phyloP scores from a whole-genome alignment of 2,113 vertebrate species.

The Callorhinus ursinus region DNA sequence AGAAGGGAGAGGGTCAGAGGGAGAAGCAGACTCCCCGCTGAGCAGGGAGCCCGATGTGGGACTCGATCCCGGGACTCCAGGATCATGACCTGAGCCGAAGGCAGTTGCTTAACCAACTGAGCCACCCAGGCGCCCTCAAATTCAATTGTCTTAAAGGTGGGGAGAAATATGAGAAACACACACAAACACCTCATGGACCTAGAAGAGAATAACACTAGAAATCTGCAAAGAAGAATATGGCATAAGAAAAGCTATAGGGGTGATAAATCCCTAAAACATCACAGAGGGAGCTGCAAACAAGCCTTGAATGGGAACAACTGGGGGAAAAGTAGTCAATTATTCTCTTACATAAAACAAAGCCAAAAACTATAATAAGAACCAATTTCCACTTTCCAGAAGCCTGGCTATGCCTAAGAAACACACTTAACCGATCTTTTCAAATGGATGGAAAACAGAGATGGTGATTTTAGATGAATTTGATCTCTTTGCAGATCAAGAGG shows the following conservation, averaged over 20 bases:
- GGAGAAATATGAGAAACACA: neutral
- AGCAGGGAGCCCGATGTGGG: too few relatives aligned
- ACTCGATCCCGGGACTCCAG: too few relatives aligned
- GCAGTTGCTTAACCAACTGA: too few relatives aligned
- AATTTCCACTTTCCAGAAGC: constrained; percentile 41
- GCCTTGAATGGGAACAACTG: neutral
- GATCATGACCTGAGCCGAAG: too few relatives aligned
- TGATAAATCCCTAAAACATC: neutral
- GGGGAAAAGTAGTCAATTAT: neutral
- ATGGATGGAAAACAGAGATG: constrained; percentile 14
- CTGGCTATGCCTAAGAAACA: neutral
- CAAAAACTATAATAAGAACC: neutral
- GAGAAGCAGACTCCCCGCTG: too few relatives aligned
- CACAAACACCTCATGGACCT: neutral
- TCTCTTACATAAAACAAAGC: constrained; percentile 16
- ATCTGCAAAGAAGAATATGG: neutral
- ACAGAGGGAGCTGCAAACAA: neutral
- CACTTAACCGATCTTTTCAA: constrained; percentile 24
- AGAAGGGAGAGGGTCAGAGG: too few relatives aligned
- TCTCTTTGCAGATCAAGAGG: constrained; percentile 10
- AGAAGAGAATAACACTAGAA: neutral
- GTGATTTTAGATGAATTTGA: constrained; percentile 22
- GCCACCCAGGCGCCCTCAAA: neutral
- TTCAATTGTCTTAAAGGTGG: neutral
- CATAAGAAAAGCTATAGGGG: neutral